phyloP scores from a whole-genome alignment of 2,797 vertebrate genomes.

The Phrynocephalus vlangalii region DNA sequence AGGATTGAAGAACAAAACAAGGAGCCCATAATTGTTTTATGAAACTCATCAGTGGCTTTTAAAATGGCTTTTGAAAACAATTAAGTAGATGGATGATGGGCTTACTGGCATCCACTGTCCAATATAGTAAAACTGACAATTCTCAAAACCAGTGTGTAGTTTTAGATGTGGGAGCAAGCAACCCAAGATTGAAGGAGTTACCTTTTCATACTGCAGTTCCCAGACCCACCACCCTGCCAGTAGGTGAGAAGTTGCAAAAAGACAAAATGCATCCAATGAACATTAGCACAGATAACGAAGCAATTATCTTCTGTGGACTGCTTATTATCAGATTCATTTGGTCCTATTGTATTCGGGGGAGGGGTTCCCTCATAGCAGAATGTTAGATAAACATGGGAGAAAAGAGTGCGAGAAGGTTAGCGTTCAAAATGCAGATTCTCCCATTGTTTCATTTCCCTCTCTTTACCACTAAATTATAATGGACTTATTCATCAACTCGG shows the following conservation, averaged over 20 bases:
- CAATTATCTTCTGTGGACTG: not conserved
- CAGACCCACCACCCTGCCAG: not conserved
- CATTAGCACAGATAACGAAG: not conserved
- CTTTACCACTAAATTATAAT: not conserved
- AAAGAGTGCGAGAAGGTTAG: not conserved
- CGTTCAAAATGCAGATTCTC: not conserved
- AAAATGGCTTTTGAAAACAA: not conserved
- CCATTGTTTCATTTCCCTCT: not conserved
- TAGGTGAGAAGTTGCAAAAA: not conserved
- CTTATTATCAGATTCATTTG: not conserved
- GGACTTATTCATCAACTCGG: not conserved
- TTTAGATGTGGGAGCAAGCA: not conserved
- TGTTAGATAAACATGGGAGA: not conserved
- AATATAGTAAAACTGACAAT: slow-evolving; percentile 3
- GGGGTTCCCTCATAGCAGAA: not conserved
- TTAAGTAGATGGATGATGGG: not conserved
- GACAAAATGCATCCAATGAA: not conserved
- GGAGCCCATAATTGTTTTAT: not conserved
- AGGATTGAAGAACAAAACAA: slow-evolving; percentile 3
- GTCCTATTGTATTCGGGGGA: not conserved
- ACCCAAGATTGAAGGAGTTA: not conserved
- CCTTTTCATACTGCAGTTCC: not conserved
- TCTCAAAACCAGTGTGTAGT: not conserved
- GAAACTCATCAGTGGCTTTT: not conserved
- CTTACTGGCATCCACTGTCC: not conserved